Conservation (phyloP, 92 coral and sea anemone species). For the Hydrozoanthus gracilis region DNA sequence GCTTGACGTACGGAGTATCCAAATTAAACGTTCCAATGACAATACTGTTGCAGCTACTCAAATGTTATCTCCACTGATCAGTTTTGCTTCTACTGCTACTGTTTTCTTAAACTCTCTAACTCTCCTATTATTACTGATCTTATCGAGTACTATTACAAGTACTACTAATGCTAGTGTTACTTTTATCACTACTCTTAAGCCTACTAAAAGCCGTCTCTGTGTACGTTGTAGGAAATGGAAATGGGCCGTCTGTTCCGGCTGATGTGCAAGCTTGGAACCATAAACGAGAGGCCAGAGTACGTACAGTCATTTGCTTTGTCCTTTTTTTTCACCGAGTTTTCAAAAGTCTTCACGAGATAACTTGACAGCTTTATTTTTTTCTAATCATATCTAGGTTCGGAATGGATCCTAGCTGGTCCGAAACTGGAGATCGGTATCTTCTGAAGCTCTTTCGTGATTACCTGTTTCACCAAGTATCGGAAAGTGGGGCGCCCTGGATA, state of each 20-base stretch:
- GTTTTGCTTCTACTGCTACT: too few relatives aligned
- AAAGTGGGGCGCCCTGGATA: constrained; percentile 79
- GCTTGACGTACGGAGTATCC: too few relatives aligned
- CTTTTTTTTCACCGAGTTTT: background rate
- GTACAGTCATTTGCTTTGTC: constrained; percentile 30
- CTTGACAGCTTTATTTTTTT: background rate
- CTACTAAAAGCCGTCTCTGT: background rate
- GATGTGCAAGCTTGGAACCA: constrained; percentile 89
- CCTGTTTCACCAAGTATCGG: constrained; percentile 94
- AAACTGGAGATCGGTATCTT: constrained; percentile 97
- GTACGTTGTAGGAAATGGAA: constrained; percentile 88
- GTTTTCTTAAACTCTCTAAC: too few relatives aligned
- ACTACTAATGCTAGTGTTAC: background rate
- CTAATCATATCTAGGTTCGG: constrained; percentile 68
- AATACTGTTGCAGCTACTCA: too few relatives aligned
- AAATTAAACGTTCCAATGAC: too few relatives aligned
- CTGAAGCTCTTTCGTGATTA: constrained; percentile 95
- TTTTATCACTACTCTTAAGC: background rate
- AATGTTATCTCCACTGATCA: too few relatives aligned
- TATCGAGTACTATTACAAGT: background rate
- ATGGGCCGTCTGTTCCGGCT: constrained; percentile 91
- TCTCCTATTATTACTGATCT: background rate
- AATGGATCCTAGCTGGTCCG: constrained; percentile 98
- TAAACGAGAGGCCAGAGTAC: constrained; percentile 99
- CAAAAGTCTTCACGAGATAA: too few relatives aligned